These are phyloP conservation scores for Cephus sareptanus DNA, from an alignment of 2,888 invertebrate species.

Conservation along the genomic window DNA sequence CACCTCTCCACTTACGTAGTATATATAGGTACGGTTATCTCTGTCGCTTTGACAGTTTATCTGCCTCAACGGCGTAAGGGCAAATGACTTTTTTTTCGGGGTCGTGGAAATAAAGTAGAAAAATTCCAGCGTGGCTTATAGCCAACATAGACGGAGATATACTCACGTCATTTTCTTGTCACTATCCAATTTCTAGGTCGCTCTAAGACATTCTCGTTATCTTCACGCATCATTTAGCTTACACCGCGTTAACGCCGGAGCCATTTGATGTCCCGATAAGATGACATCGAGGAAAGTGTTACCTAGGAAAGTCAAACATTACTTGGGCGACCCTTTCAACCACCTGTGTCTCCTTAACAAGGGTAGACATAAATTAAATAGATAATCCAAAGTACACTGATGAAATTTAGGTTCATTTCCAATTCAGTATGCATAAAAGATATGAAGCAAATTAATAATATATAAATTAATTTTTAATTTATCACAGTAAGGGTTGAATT, in stretches of 20 bases:
- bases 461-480: neutral
- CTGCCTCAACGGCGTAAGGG: neutral
- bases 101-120: neutral
- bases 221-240: slow-evolving; percentile 21
- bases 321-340: neutral
- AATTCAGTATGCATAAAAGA: neutral
- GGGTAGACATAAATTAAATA: neutral
- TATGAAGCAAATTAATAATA: neutral
- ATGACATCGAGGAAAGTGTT: slow-evolving; percentile 10
- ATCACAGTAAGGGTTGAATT: neutral
- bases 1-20: neutral
- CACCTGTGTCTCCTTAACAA: neutral
- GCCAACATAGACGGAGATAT: neutral
- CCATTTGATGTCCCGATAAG: slow-evolving; percentile 21
- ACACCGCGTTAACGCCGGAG: slow-evolving; percentile 9
- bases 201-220: slow-evolving; percentile 7
- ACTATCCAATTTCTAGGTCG: slow-evolving; percentile 16
- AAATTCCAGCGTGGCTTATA: neutral
- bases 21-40: neutral
- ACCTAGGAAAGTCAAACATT: slow-evolving; percentile 2
- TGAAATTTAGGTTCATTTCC: neutral
- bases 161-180: neutral
- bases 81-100: neutral
- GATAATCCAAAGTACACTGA: neutral
- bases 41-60: neutral